Evolutionary conservation across 2,797 vertebrate genomes (phyloP).

Genomic region (Oophaga sylvatica): DNA sequence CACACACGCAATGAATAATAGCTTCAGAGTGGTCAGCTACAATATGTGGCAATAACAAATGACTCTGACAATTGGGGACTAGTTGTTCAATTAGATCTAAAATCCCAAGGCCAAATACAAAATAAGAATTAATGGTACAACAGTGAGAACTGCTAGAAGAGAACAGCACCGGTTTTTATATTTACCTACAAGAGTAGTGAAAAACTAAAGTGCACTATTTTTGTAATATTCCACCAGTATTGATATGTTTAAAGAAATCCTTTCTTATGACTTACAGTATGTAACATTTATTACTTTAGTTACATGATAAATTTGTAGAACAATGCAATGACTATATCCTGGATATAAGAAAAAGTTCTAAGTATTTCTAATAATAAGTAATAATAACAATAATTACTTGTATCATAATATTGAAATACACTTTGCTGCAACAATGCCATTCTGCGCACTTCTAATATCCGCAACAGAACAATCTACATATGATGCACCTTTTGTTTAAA

Average conservation of each 20-base stretch:
- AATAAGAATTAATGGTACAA: conserved; percentile 36
- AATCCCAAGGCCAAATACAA: conserved; percentile 28
- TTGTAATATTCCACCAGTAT: neutral
- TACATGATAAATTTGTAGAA: too few relatives aligned
- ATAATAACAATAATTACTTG: too few relatives aligned
- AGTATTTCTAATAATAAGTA: too few relatives aligned
- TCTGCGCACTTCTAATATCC: too few relatives aligned
- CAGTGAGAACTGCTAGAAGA: conserved; percentile 10
- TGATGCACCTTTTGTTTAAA: too few relatives aligned
- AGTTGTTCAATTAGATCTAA: conserved; percentile 27
- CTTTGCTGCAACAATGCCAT: too few relatives aligned
- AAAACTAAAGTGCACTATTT: neutral
- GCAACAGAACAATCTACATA: too few relatives aligned
- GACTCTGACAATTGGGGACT: conserved; percentile 37
- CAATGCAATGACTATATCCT: too few relatives aligned
- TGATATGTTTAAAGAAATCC: neutral
- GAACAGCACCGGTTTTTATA: neutral
- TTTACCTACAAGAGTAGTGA: neutral
- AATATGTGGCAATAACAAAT: conserved; percentile 34
- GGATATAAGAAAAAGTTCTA: too few relatives aligned
- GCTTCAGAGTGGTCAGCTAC: conserved; percentile 17
- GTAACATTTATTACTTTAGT: neutral
- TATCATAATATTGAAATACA: too few relatives aligned
- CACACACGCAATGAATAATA: conserved; percentile 35
- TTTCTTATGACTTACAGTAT: neutral